phyloP scores from a whole-genome alignment of 92 coral and sea anemone genomes.

The Heliopora coerulea region DNA sequence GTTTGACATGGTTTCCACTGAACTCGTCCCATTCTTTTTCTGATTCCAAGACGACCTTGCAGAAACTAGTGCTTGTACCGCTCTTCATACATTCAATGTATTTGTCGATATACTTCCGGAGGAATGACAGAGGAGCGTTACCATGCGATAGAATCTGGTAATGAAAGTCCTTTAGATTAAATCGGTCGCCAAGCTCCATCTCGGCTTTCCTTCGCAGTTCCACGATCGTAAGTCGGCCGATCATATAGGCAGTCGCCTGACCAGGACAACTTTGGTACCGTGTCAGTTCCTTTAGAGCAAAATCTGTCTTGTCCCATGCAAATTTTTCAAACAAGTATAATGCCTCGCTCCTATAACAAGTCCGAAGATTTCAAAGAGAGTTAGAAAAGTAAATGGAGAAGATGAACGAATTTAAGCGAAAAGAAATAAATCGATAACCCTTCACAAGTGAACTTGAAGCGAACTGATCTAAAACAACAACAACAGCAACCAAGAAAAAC shows the following conservation, averaged over 20 bases:
- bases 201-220: slow-evolving; percentile 74
- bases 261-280: slow-evolving; percentile 98
- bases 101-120: slow-evolving; percentile 70
- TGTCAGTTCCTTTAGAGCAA: slow-evolving; percentile 86
- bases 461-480: too few relatives aligned
- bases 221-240: slow-evolving; percentile 86
- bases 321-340: slow-evolving; percentile 57
- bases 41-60: slow-evolving; percentile 33
- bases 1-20: not conserved
- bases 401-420: not conserved
- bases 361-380: not conserved
- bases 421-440: too few relatives aligned
- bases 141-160: slow-evolving; percentile 94
- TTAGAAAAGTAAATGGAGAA: not conserved
- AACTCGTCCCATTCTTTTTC: not conserved
- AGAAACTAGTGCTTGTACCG: slow-evolving; percentile 37
- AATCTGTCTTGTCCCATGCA: slow-evolving; percentile 91
- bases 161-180: slow-evolving; percentile 80
- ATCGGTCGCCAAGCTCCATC: slow-evolving; percentile 60
- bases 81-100: slow-evolving; percentile 66
- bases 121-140: slow-evolving; percentile 78
- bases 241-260: slow-evolving; percentile 97
- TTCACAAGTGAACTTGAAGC: too few relatives aligned
- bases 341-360: slow-evolving; percentile 66
- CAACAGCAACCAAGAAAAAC: too few relatives aligned